Evolutionary conservation across 1,140 invertebrate genomes (phyloP).

Genomic region (Berghia stephanieae): DNA sequence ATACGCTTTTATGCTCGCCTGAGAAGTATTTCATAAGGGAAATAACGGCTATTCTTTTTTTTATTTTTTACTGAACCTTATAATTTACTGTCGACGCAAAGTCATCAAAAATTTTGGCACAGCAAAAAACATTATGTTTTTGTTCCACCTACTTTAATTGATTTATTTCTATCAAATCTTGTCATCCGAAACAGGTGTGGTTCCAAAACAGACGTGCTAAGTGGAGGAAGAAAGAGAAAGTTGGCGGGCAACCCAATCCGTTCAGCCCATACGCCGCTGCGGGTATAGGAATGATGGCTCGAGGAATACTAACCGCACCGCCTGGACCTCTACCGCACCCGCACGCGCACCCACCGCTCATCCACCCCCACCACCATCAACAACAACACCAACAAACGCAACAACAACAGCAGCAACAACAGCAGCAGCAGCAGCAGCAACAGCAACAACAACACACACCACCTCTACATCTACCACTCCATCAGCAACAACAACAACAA

Average conservation of each 20-base stretch:
- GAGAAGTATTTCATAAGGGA: too few relatives aligned
- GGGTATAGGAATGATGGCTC: constrained; percentile 62
- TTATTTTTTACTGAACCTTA: too few relatives aligned
- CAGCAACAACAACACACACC: constrained; percentile 67
- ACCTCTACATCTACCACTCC: constrained; percentile 53
- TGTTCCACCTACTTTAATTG: too few relatives aligned
- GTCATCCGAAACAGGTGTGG: constrained; percentile 99
- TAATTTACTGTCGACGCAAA: too few relatives aligned
- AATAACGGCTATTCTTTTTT: too few relatives aligned
- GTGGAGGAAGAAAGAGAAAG: constrained; percentile 89
- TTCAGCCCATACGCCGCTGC: constrained; percentile 84
- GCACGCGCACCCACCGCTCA: constrained; percentile 66
- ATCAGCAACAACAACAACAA: constrained; percentile 15
- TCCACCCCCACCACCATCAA: constrained; percentile 4
- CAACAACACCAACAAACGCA: constrained; percentile 15
- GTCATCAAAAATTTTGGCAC: too few relatives aligned
- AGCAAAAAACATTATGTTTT: too few relatives aligned
- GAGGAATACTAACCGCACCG: constrained; percentile 74
- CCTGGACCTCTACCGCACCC: constrained; percentile 68
- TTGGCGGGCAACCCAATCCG: constrained; percentile 80
- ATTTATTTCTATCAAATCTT: too few relatives aligned
- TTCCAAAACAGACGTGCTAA: constrained; percentile 98
- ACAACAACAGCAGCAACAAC: not conserved
- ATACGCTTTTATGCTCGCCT: too few relatives aligned
- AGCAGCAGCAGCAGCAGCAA: not conserved